These are phyloP conservation scores for Tuta absoluta DNA, from an alignment of 2,888 invertebrate genomes.

Conservation along the genomic window DNA sequence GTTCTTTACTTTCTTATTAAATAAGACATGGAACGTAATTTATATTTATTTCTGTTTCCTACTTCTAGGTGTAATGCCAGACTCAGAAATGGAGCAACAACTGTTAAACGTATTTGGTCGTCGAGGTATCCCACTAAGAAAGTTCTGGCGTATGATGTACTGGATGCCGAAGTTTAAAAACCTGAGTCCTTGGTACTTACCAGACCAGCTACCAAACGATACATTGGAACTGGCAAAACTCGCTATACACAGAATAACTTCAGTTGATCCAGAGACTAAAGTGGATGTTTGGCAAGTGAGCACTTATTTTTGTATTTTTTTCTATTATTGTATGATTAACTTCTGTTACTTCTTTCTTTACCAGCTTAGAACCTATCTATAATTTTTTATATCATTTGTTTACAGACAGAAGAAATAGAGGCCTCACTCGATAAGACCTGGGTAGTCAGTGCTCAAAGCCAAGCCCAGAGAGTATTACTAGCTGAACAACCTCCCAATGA, in stretches of 20 bases:
- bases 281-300: conserved; percentile 83
- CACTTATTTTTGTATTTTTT: neutral
- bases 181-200: conserved; percentile 92
- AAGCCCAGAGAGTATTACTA: conserved; percentile 86
- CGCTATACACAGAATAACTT: conserved; percentile 91
- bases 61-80: conserved; percentile 91
- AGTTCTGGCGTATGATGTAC: conserved; percentile 91
- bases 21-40: neutral
- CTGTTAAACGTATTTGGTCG: conserved; percentile 92
- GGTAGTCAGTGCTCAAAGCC: conserved; percentile 94
- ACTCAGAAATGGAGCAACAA: conserved; percentile 92
- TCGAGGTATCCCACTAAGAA: conserved; percentile 86
- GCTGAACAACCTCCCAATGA: conserved; percentile 79
- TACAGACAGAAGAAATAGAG: conserved; percentile 85
- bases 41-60: neutral
- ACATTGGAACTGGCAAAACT: conserved; percentile 88
- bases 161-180: conserved; percentile 98
- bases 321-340: neutral
- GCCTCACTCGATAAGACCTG: conserved; percentile 93
- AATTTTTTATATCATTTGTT: conserved; percentile 27
- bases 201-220: conserved; percentile 88
- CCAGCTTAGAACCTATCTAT: too few relatives aligned
- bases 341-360: neutral
- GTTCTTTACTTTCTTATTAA: neutral
- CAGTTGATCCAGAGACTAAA: conserved; percentile 88